Percentiles rank a stretch among this genome's conserved stretches.
Conservation (phyloP, 2,888 invertebrate species). For the Tenthredo distinguenda region DNA sequence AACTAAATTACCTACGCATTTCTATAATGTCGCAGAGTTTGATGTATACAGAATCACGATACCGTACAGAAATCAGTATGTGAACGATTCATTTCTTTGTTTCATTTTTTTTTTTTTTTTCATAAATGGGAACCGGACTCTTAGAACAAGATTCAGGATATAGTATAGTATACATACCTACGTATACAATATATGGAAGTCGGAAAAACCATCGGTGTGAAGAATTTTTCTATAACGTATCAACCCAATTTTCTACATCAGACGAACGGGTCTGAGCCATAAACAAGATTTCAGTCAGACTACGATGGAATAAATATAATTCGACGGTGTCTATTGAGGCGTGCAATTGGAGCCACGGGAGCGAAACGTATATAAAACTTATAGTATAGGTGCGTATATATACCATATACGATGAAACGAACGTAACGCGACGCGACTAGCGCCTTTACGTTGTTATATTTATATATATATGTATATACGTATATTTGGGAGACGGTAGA, state of each 20-base stretch:
- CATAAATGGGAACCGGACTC: too few relatives aligned
- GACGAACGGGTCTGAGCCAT: not conserved
- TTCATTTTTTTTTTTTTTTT: not conserved
- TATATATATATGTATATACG: not conserved
- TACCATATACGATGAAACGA: not conserved
- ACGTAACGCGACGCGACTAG: not conserved
- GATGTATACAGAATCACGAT: not conserved
- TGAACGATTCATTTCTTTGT: not conserved
- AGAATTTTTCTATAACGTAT: not conserved
- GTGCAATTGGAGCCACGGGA: conserved; percentile 16
- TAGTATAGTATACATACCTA: not conserved
- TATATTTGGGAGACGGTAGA: not conserved
- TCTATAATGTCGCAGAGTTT: not conserved
- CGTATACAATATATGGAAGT: not conserved
- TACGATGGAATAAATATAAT: conserved; percentile 14
- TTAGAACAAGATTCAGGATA: not conserved
- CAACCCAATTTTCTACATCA: conserved; percentile 6
- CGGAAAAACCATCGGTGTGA: not conserved
- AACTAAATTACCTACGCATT: not conserved
- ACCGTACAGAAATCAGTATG: not conserved
- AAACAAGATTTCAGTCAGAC: not conserved
- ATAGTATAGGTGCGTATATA: too few relatives aligned
- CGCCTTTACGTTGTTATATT: not conserved
- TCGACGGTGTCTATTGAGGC: conserved; percentile 11
- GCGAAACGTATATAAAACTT: not conserved